A percentile compares a stretch with the other conserved stretches of the same genome.
phyloP scores from a whole-genome alignment of 2,888 invertebrate species.

The Macrosiphum euphorbiae region DNA sequence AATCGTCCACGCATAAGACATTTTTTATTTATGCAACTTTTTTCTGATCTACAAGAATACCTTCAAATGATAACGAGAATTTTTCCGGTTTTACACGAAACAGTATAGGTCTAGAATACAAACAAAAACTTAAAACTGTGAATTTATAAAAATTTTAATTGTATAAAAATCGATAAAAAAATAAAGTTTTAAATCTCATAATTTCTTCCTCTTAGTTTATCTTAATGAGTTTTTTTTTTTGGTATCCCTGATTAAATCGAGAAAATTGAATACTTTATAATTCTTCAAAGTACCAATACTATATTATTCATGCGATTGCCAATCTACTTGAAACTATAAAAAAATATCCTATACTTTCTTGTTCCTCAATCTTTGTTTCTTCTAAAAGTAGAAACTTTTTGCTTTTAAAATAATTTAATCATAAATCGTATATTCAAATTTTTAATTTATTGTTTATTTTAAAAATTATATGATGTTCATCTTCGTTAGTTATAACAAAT shows the following conservation, averaged over 20 bases:
- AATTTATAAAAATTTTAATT: not conserved
- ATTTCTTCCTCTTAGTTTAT: not conserved
- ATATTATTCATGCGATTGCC: not conserved
- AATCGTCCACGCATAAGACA: slow-evolving; percentile 42
- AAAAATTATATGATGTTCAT: not conserved
- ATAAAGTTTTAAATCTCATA: not conserved
- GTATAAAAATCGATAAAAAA: not conserved
- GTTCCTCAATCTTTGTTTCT: not conserved
- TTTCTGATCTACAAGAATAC: slow-evolving; percentile 49
- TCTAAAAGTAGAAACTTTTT: not conserved
- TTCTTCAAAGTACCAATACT: not conserved
- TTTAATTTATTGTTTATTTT: not conserved
- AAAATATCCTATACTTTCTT: not conserved
- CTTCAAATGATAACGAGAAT: slow-evolving; percentile 40
- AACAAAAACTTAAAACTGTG: slow-evolving; percentile 38
- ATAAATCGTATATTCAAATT: not conserved
- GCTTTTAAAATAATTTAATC: not conserved
- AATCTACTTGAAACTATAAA: not conserved
- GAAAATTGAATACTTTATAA: not conserved
- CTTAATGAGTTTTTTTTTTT: not conserved
- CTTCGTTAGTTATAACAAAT: not conserved
- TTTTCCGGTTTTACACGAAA: slow-evolving; percentile 44
- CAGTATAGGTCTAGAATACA: not conserved
- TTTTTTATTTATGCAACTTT: slow-evolving; percentile 48
- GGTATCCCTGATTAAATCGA: not conserved